phyloP scores from a whole-genome alignment of 2,113 vertebrate genomes.

The Cochlearius cochlearius region DNA sequence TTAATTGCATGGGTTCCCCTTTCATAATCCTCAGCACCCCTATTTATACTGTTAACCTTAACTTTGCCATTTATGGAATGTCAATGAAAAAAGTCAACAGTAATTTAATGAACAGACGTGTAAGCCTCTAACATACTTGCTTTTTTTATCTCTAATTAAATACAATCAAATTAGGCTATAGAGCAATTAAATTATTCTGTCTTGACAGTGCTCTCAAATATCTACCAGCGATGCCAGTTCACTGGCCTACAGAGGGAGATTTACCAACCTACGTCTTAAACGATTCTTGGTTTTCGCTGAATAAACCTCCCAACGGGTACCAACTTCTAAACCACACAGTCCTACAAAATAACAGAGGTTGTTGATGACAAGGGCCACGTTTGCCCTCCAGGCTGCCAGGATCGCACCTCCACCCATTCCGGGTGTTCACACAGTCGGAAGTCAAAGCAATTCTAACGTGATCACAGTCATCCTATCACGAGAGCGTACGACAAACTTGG shows the following conservation, averaged over 20 bases:
- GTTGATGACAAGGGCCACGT: background rate
- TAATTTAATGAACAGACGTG: constrained; percentile 39
- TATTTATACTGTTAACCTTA: constrained; percentile 65
- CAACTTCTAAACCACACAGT: background rate
- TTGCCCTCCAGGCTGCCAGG: background rate
- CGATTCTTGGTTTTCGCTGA: background rate
- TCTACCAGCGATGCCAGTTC: background rate
- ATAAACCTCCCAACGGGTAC: background rate
- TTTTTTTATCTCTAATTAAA: constrained; percentile 46
- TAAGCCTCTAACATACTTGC: background rate
- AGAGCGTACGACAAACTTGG: background rate
- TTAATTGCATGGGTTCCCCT: constrained; percentile 75
- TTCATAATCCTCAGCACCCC: constrained; percentile 66
- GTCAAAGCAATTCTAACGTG: background rate
- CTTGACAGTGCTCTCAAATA: background rate
- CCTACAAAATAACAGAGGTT: background rate
- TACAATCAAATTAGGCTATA: background rate
- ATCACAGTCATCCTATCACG: background rate
- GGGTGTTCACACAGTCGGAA: background rate
- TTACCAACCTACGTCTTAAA: background rate
- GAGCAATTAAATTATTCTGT: constrained; percentile 27
- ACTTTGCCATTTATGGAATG: constrained; percentile 56
- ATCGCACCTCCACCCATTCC: background rate
- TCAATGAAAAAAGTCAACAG: constrained; percentile 60
- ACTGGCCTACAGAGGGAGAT: background rate